Base-by-base conservation (phyloP, 1,140 invertebrate species). In the Leptinotarsa lineolata region DNA sequence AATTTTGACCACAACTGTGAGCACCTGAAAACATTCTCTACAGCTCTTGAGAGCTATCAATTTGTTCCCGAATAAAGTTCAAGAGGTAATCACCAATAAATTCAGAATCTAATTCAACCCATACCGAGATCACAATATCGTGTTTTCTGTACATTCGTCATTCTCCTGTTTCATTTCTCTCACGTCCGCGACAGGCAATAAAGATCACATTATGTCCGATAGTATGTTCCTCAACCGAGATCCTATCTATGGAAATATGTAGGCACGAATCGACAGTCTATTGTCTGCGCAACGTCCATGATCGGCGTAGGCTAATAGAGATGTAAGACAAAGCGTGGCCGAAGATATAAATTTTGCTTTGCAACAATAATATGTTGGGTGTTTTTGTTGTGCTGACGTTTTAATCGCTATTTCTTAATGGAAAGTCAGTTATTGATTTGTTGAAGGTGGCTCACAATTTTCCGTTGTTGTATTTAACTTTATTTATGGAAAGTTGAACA, bases 191-290 rank as follows among this genome's bases (percentile, higher is more conserved):
- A 18, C 48, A 54, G n/a, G 48, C 48, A 54, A 54, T 54, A 54
- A 54, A 54, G 48, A 54, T 54, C 48, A 54, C 48, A 54, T 54
- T 54, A 54, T 54, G 48, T 54, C 48, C 48, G 48, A 54, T 54
- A 54, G 48, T 54, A 54, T 54, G 6, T 54, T 54, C n/a, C 15
- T 54, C 48, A 18, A 54, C 48, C 15, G 4, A 54, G 48, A 54
- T 54, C 48, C 15, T 54, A 54, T 54, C 48, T 54, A 54, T 54
- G 48, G 48, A 54, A 54, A 54, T 54, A 54, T 15, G 48, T 54
- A 54, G 48, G 48, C 48, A 54, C n/a, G 48, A 18, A 54, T 54
- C 48, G 16, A 54, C 48, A 13, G 48, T 54, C 48, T 54, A 54
- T 54, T 54, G 48, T 54, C 48, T 54, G 15, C n/a, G n/a, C 48